Evolutionary conservation across 2,797 vertebrate genomes (phyloP).

Genomic region (Crocodylus rhombifer): DNA sequence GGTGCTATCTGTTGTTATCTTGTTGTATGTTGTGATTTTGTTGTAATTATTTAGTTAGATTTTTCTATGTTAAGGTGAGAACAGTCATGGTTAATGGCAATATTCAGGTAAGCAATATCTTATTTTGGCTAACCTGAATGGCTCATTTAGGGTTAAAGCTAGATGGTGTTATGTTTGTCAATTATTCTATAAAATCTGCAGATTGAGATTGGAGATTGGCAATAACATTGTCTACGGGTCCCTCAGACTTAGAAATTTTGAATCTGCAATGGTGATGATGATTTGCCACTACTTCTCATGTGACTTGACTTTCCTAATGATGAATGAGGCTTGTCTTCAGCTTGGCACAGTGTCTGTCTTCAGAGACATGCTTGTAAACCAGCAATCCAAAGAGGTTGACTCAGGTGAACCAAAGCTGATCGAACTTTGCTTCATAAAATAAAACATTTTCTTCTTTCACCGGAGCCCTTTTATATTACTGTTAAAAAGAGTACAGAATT

Average conservation of each 20-base stretch:
- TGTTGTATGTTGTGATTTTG: too few relatives aligned
- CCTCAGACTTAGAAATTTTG: background rate
- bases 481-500: background rate
- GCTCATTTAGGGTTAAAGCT: background rate
- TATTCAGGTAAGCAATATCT: background rate
- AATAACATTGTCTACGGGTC: background rate
- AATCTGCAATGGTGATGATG: background rate
- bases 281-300: background rate
- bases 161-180: background rate
- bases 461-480: background rate
- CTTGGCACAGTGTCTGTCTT: background rate
- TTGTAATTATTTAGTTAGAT: background rate
- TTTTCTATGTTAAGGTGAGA: background rate
- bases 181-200: background rate
- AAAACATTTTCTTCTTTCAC: background rate
- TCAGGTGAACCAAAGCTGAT: background rate
- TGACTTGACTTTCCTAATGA: background rate
- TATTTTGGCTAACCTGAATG: background rate
- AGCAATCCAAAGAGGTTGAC: slow-evolving; percentile 40
- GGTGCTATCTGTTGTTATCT: too few relatives aligned
- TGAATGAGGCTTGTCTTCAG: background rate
- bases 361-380: background rate
- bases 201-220: background rate
- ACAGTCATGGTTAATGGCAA: background rate
- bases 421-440: slow-evolving; percentile 28